phyloP scores from a whole-genome alignment of 2,797 vertebrate species.

The Sebastiscus albofasciatus region DNA sequence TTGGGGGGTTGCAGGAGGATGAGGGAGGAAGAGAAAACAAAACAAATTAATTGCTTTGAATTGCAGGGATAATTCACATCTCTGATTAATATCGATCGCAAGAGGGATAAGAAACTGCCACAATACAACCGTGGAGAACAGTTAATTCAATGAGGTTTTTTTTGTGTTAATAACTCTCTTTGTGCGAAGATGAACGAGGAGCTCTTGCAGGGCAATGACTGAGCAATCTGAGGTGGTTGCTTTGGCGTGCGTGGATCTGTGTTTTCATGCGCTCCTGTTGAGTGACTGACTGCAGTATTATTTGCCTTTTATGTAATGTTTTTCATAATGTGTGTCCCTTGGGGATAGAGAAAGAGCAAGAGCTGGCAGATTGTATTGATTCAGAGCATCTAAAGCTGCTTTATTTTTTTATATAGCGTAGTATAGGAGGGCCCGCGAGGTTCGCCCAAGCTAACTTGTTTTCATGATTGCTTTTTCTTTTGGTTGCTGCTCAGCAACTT shows the following conservation, averaged over 20 bases:
- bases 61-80: conserved; percentile 71
- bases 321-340: conserved; percentile 76
- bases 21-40: conserved; percentile 29
- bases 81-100: conserved; percentile 78
- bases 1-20: conserved; percentile 19
- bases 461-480: conserved; percentile 69
- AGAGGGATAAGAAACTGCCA: conserved; percentile 64
- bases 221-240: conserved; percentile 44
- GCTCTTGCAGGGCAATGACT: conserved; percentile 40
- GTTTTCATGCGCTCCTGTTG: conserved; percentile 20
- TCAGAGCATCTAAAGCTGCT: conserved; percentile 72
- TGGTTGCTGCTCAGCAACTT: conserved; percentile 22
- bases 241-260: not conserved
- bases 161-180: conserved; percentile 59
- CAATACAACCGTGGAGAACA: conserved; percentile 54
- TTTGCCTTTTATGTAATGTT: conserved; percentile 79
- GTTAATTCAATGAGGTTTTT: conserved; percentile 42
- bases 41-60: conserved; percentile 71
- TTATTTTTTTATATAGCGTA: conserved; percentile 56
- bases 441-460: conserved; percentile 58
- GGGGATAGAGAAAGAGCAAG: conserved; percentile 64
- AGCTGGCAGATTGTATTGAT: conserved; percentile 80
- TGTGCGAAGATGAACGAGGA: conserved; percentile 40
- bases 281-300: conserved; percentile 58
- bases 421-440: conserved; percentile 64